These are phyloP conservation scores for Pipistrellus nathusii DNA, from an alignment of 2,797 vertebrate species.

Conservation along the genomic window DNA sequence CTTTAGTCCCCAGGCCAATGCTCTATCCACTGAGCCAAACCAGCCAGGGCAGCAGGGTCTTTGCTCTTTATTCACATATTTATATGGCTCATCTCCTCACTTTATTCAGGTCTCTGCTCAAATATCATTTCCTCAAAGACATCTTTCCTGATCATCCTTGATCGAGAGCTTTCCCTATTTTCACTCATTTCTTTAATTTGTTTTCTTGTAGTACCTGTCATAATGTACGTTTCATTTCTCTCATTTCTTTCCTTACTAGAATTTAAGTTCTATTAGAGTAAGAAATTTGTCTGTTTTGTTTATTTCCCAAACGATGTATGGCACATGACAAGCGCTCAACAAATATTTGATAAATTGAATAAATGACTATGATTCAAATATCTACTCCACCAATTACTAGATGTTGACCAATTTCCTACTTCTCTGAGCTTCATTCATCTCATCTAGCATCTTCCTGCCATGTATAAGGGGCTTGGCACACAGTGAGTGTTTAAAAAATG, in stretches of 20 bases:
- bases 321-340: background rate
- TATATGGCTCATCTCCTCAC: background rate
- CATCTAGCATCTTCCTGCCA: background rate
- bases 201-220: background rate
- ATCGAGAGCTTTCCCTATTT: background rate
- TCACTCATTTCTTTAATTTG: background rate
- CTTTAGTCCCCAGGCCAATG: too few relatives aligned
- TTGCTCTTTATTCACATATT: background rate
- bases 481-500: background rate
- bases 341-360: background rate
- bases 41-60: too few relatives aligned
- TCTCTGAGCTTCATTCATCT: background rate
- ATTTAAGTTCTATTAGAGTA: background rate
- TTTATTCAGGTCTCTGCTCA: background rate
- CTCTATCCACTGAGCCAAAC: too few relatives aligned
- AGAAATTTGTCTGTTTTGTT: constrained; percentile 22
- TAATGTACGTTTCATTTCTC: background rate
- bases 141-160: background rate
- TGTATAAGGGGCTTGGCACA: background rate
- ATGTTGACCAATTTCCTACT: background rate
- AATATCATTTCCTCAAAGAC: background rate
- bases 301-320: background rate
- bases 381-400: background rate
- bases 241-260: background rate
- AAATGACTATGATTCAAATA: background rate